Evolutionary conservation across 2,888 invertebrate species (phyloP), one percentile per base, ranked within the genome.

Genomic region (Nowickia ferox): DNA sequence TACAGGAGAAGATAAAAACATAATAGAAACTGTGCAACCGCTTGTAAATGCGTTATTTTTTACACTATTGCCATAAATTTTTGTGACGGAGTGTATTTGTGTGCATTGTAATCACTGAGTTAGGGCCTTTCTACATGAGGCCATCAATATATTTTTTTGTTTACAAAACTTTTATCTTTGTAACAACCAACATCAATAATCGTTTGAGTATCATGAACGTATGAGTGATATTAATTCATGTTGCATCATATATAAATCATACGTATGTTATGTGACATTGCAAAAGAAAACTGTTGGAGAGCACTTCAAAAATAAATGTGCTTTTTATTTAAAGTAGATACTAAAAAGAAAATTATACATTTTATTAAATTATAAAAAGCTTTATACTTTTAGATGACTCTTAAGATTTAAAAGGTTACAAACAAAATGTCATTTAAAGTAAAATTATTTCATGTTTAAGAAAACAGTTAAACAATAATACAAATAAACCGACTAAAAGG

Each of bases 171-270:
- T 51, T 17, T 17, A 6, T 9, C 17, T 51, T 51, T 17, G 6
- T 3, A 51, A 17, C 17, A 51, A 2, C 30, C 30, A 17, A 9
- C 38, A 1, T 5, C 8, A 1, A 15, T 6, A 9, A n/a, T 15
- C n/a, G 15, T 59, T 10, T n/a, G n/a, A 59, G 11, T 42, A 44
- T 22, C 8, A 19, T 4, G 0, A 4, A 2, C 63, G 68, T 77
- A 77, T 68, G 57, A 68, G 68, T 57, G 46, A 48, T 76, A 68
- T 68, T 48, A 40, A 48, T 68, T 30, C 38, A 15, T 17, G 2
- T 1, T 13, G 57, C 19, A 57, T 66, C 68, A 38, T 38, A 68
- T 68, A 77, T 77, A 17, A 68, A 57, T 55, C 68, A 68, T 55
- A 44, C 13, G 30, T 30, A 30, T 30, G 6, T 30, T 6, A 0